Evolutionary conservation across 1,140 invertebrate genomes (phyloP), one percentile per base, ranked within the genome.

Genomic region (Papilio polytes): DNA sequence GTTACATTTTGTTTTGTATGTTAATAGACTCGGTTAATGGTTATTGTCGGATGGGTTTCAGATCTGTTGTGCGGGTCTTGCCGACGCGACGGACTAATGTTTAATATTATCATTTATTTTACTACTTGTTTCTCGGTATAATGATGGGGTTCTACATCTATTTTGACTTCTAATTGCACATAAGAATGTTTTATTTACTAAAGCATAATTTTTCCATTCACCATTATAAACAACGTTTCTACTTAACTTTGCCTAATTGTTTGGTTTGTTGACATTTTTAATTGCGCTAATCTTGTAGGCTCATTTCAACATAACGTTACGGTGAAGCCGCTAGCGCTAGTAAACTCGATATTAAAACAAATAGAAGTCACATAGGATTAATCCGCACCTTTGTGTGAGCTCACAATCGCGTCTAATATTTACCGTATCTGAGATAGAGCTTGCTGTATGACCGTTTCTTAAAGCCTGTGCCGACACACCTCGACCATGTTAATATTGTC

Each of bases 291-390:
- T 74, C 72, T 74, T 4, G 36, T 44, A 20, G 13, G 72, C 72
- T n/a, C 36, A 20, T 48, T n/a, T 48, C 36, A 48, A 44, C 72
- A 74, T 74, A 20, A 46, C 72, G 18, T 18, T 26, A 83, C 84
- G 82, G 83, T 51, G 74, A 56, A 31, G 80, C 63, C 70, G 31
- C 36, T 41, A 41, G 56, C 66, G 80, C 86, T 36, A 48, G 46
- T 88, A 80, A 85, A 86, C 84, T 86, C 85, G 88, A 90, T 90
- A 90, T 88, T 87, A 90, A 89, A 83, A 85, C 83, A 90, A 91
- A 91, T 87, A 89, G 80, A 70, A 81, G 81, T 84, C 77, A 86
- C 80, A 66, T 36, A n/a, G 74, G 73, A 78, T 81, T 82, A 85
- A 86, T 86, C 84, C 85, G 13, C 63, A 80, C 74, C 78, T 83